phyloP scores from a whole-genome alignment of 2,797 vertebrate genomes.

The Champsocephalus gunnari region DNA sequence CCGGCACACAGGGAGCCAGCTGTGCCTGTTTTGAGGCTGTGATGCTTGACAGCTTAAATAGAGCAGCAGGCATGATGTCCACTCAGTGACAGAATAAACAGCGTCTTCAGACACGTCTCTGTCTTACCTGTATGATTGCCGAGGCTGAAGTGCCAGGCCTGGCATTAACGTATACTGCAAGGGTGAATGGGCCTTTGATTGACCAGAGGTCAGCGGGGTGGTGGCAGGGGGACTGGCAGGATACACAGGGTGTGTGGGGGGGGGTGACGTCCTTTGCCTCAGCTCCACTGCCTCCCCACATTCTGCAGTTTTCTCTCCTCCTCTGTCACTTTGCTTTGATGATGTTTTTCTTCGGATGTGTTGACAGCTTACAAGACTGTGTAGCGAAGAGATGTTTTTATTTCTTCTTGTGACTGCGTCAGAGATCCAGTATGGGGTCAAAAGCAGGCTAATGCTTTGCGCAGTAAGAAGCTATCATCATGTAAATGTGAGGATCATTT shows the following conservation, averaged over 20 bases:
- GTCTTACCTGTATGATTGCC: slow-evolving; percentile 61
- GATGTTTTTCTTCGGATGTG: slow-evolving; percentile 25
- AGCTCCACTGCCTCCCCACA: slow-evolving; percentile 31
- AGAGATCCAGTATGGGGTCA: slow-evolving; percentile 41
- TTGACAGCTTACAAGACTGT: slow-evolving; percentile 52
- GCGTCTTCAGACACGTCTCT: slow-evolving; percentile 54
- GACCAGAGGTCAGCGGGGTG: slow-evolving; percentile 64
- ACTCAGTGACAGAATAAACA: slow-evolving; percentile 63
- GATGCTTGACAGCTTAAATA: slow-evolving; percentile 76
- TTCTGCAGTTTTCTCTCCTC: slow-evolving; percentile 15
- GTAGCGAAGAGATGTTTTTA: slow-evolving; percentile 25
- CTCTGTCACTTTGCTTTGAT: slow-evolving; percentile 22
- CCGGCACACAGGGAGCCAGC: slow-evolving; percentile 69
- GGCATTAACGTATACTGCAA: slow-evolving; percentile 70
- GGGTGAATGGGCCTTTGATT: slow-evolving; percentile 76
- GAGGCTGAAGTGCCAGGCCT: slow-evolving; percentile 30
- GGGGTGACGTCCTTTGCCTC: slow-evolving; percentile 36
- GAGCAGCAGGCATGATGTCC: slow-evolving; percentile 72
- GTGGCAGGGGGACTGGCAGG: slow-evolving; percentile 48
- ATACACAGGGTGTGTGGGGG: slow-evolving; percentile 13
- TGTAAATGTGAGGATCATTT: neutral
- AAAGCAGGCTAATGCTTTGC: slow-evolving; percentile 32
- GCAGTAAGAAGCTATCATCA: slow-evolving; percentile 8
- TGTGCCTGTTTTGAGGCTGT: slow-evolving; percentile 63
- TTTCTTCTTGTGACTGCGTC: slow-evolving; percentile 19